Percentiles rank a stretch among this genome's conserved stretches.
Conservation (phyloP, 2,797 vertebrate genomes). For the Diplodus puntazzo region DNA sequence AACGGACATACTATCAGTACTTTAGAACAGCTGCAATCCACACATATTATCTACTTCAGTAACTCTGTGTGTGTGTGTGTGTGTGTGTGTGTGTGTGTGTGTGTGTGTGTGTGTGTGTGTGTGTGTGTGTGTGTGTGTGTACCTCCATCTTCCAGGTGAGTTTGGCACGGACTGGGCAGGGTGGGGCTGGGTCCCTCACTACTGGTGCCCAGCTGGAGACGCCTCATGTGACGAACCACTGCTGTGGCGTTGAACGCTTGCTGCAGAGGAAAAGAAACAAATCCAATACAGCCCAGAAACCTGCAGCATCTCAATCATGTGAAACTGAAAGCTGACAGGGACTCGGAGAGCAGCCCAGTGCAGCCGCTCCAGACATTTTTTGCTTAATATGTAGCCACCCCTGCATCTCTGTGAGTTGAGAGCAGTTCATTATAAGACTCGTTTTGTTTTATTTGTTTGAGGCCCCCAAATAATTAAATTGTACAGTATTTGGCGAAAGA, state of each 20-base stretch:
- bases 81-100: constrained; percentile 9
- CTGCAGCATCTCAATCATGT: neutral
- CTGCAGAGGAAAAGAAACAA: constrained; percentile 74
- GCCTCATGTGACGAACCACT: constrained; percentile 96
- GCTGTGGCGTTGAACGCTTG: constrained; percentile 99
- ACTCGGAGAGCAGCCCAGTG: neutral
- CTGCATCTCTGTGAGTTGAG: constrained; percentile 2
- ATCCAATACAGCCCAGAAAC: neutral
- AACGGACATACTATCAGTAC: neutral
- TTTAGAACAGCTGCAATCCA: neutral
- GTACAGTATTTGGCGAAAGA: neutral
- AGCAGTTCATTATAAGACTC: neutral
- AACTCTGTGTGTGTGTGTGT: neutral
- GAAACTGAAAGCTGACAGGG: neutral
- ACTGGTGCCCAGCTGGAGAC: constrained; percentile 93
- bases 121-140: constrained; percentile 7
- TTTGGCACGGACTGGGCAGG: constrained; percentile 79
- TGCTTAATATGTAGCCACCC: neutral
- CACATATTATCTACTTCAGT: neutral
- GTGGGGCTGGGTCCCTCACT: constrained; percentile 87
- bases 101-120: neutral
- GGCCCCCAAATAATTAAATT: neutral
- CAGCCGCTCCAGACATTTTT: neutral
- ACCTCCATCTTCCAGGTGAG: constrained; percentile 80
- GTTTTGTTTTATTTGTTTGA: neutral